Percentiles rank a stretch among this genome's conserved stretches.
Evolutionary conservation across 2,888 invertebrate species (phyloP).

Genomic region (Phalera bucephala): DNA sequence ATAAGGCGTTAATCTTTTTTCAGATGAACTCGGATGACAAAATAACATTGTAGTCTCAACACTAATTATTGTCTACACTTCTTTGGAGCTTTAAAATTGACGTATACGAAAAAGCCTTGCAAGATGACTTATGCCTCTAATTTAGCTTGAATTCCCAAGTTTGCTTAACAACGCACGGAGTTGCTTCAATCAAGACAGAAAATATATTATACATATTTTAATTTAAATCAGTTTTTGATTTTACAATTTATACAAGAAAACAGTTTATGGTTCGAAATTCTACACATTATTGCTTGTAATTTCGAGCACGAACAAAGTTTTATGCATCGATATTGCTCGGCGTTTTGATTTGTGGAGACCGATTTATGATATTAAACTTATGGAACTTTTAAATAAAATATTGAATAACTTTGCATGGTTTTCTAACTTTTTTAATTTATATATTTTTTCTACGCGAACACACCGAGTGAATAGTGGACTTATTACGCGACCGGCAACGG

Average conservation of each 20-base stretch:
- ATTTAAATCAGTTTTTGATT: neutral
- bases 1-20: slow-evolving; percentile 9
- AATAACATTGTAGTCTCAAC: slow-evolving; percentile 8
- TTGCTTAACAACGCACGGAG: slow-evolving; percentile 12
- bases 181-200: neutral
- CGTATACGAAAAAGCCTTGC: slow-evolving; percentile 30
- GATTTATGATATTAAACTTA: neutral
- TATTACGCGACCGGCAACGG: slow-evolving; percentile 73
- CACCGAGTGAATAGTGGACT: slow-evolving; percentile 66
- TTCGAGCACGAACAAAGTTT: neutral
- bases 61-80: slow-evolving; percentile 33
- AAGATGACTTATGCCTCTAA: slow-evolving; percentile 11
- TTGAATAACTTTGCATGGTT: slow-evolving; percentile 2
- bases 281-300: neutral
- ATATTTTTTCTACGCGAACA: slow-evolving; percentile 44
- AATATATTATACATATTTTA: neutral
- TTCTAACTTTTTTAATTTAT: slow-evolving; percentile 3
- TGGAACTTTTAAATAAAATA: slow-evolving; percentile 3
- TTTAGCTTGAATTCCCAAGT: slow-evolving; percentile 28
- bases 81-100: slow-evolving; percentile 32
- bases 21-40: neutral
- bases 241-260: neutral
- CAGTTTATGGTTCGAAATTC: neutral
- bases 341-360: neutral
- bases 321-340: slow-evolving; percentile 1